phyloP scores from a whole-genome alignment of 2,797 vertebrate genomes.

The Ispidina lecontei region DNA sequence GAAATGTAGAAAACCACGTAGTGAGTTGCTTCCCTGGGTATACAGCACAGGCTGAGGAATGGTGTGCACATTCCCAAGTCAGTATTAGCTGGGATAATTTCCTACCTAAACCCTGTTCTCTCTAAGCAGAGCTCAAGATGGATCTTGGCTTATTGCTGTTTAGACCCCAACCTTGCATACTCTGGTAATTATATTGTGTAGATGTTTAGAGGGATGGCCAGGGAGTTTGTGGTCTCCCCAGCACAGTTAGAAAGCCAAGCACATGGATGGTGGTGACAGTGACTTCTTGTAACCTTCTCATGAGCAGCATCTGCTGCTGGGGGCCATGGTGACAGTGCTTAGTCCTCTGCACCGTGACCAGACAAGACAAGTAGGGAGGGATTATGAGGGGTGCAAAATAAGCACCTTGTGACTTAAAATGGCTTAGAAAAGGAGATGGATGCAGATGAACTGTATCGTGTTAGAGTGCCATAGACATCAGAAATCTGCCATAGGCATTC shows the following conservation, averaged over 20 bases:
- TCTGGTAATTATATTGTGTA: background rate
- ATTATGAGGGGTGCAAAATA: background rate
- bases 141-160: background rate
- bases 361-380: background rate
- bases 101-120: background rate
- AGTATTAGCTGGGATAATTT: background rate
- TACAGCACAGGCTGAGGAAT: background rate
- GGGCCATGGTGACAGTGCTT: background rate
- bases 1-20: background rate
- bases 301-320: background rate
- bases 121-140: background rate
- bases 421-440: background rate
- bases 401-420: background rate
- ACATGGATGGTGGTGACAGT: background rate
- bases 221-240: background rate
- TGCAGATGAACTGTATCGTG: background rate
- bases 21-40: background rate
- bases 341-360: background rate
- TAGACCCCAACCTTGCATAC: background rate
- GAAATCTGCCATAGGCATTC: too few species aligned
- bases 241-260: background rate
- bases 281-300: background rate
- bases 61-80: background rate
- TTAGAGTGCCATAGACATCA: too few species aligned
- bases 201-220: background rate